phyloP scores from a whole-genome alignment of 1,140 invertebrate genomes.

The Pseudomyrmex concolor region DNA sequence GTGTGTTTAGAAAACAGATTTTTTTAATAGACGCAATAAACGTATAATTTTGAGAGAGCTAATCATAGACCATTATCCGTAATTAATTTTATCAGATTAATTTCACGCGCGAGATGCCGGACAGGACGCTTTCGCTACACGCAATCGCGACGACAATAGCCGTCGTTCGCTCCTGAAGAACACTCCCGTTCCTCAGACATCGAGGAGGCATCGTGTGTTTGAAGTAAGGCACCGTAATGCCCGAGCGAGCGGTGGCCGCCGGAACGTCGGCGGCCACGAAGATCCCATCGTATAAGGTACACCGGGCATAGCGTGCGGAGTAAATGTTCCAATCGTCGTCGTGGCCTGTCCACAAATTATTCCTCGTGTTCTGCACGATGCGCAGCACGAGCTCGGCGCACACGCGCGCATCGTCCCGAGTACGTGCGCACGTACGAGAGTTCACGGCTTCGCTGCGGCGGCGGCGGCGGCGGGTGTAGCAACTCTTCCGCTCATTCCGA shows the following conservation, averaged over 20 bases:
- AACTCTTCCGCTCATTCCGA: conserved; percentile 75
- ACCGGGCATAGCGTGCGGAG: conserved; percentile 73
- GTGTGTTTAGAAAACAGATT: background rate
- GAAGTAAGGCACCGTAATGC: conserved; percentile 53
- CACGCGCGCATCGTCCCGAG: conserved; percentile 52
- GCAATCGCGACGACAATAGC: conserved; percentile 52
- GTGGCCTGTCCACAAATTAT: conserved; percentile 83
- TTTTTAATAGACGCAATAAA: background rate
- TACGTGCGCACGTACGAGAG: conserved; percentile 64
- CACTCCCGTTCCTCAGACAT: conserved; percentile 27
- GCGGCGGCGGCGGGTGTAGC: conserved; percentile 62
- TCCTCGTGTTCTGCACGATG: conserved; percentile 78
- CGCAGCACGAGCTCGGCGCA: conserved; percentile 70
- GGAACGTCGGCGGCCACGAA: conserved; percentile 64
- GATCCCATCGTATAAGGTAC: conserved; percentile 72
- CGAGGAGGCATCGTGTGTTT: conserved; percentile 46
- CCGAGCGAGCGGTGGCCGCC: conserved; percentile 57
- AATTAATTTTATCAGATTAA: too few species aligned
- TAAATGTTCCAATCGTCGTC: conserved; percentile 78
- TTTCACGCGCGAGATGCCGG: too few species aligned
- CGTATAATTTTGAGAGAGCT: too few species aligned
- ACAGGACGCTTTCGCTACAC: background rate
- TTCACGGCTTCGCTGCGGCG: conserved; percentile 45
- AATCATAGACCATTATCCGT: too few species aligned
- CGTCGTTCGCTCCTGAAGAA: conserved; percentile 31